Base-by-base conservation (phyloP, 2,888 invertebrate genomes). In the Apamea anceps region DNA sequence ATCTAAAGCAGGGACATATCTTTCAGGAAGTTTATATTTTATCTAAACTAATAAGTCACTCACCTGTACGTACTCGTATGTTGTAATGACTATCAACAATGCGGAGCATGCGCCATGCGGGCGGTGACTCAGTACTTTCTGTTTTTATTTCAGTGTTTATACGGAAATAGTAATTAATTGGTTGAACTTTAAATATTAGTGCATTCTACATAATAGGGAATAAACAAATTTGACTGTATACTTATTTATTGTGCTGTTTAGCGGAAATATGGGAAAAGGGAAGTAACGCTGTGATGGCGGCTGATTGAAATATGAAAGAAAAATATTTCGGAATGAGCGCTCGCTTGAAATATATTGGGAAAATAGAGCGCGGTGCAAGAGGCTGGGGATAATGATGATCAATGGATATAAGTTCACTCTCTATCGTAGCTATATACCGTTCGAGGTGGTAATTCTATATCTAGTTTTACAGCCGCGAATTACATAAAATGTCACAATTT, bases 91-190 rank as follows among this genome's bases (percentile, higher is more conserved):
- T 74, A 45, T 45, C 60, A 66, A 51, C 82, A 60, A 32, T 4
- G 48, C 21, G 10, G 37, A 5, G 63, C 25, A 84, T 84, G 85
- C 70, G 83, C 48, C n/a, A 83, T 84, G 86, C 77, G 84, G 84
- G 84, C 48, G 28, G 45, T 66, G 62, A 71, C 25, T 28, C 73
- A 32, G 8, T 37, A 85, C 85, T 81, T 85, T 85, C 86, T n/a
- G 63, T 85, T 81, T 81, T 72, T 7, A 71, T 63, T 73, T 48
- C 73, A 80, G 15, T 57, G 37, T 42, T 37, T 32, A 45, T 25
- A 62, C 72, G 45, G 51, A 81, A 66, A 66, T 37, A 66, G 48
- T 45, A 0, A 37, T 32, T 5, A 67, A 57, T 78, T 72, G n/a
- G 42, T 62, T 45, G 25, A 77, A 32, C 25, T 37, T 75, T 21